phyloP scores from a whole-genome alignment of 1,140 invertebrate genomes.

The Nylanderia fulva region DNA sequence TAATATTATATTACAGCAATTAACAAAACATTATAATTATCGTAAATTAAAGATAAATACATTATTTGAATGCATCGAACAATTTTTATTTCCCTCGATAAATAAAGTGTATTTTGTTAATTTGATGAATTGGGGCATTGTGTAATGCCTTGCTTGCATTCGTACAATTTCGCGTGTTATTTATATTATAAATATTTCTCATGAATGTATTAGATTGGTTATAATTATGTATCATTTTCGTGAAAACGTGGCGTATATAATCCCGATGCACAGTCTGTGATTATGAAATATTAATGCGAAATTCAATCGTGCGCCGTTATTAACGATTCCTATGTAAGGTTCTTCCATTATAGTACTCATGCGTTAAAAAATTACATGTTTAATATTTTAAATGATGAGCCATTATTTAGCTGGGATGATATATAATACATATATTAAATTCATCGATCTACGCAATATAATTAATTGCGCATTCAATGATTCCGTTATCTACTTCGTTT shows the following conservation, averaged over 20 bases:
- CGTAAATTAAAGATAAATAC: constrained; percentile 33
- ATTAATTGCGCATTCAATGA: constrained; percentile 59
- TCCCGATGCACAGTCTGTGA: background rate
- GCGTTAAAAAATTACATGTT: constrained; percentile 39
- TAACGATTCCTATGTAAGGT: constrained; percentile 27
- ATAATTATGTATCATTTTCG: constrained; percentile 28
- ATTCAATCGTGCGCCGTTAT: constrained; percentile 39
- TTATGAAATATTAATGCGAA: constrained; percentile 37
- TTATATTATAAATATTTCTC: constrained; percentile 3
- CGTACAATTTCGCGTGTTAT: background rate
- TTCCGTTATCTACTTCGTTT: constrained; percentile 59
- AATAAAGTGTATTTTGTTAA: constrained; percentile 17
- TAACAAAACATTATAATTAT: constrained; percentile 12
- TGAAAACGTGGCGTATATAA: constrained; percentile 24
- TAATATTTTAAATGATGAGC: constrained; percentile 46
- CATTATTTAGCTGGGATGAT: constrained; percentile 47
- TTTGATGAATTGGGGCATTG: constrained; percentile 27
- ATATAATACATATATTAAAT: constrained; percentile 53
- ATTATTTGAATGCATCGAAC: constrained; percentile 9
- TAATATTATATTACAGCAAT: constrained; percentile 1
- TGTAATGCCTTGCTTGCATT: background rate
- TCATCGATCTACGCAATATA: constrained; percentile 45
- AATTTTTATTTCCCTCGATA: constrained; percentile 13
- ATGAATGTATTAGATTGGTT: constrained; percentile 34
- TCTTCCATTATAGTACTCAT: background rate